Base-by-base conservation (phyloP, 2,797 vertebrate genomes). In the Carduelis carduelis region DNA sequence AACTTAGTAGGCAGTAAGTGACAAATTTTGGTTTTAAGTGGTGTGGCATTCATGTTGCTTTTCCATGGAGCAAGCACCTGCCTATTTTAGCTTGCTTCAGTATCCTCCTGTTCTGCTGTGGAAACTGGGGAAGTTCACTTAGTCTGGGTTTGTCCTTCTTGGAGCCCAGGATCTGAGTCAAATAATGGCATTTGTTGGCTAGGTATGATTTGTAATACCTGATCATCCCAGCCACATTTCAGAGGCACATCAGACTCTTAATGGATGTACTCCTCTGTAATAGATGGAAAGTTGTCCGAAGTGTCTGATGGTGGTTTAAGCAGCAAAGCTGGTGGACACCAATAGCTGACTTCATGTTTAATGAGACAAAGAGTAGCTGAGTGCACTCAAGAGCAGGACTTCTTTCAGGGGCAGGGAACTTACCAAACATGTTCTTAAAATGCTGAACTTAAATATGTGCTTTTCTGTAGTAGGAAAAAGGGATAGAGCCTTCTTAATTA, bases 1-100 rank as follows among this genome's bases (percentile, higher is more conserved):
- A 99, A 98, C 97, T 97, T 99, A 98, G 98, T 99, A 91, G 99
- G 99, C 98, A 99, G 99, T 99, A 98, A 98, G 99, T 99, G 80
- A 34, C 70, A 68, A 16, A 43, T 85, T 71, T 35, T 23, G 49
- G 32, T 5, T 89, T 55, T 53, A 39, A 86, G 35, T 56, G 26
- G 16, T 47, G 46, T 60, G 43, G 43, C 18, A 35, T 82, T 59
- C 63, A n/a, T 14, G 27, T 55, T 77, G 11, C 53, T 70, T 43
- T 76, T 74, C n/a, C 27, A 3, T 11, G 9, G 52, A 60, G 37
- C 27, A 72, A 72, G 69, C 66, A 37, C 11, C 4, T 46, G 19
- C 34, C 10, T 63, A 1, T 69, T 84, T 63, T n/a, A 63, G 18
- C 52, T 89, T 72, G 22, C 47, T 76, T 61, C 32, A 19, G 0